Conservation (phyloP, 2,888 invertebrate species). For the Ptilodon capucinus region DNA sequence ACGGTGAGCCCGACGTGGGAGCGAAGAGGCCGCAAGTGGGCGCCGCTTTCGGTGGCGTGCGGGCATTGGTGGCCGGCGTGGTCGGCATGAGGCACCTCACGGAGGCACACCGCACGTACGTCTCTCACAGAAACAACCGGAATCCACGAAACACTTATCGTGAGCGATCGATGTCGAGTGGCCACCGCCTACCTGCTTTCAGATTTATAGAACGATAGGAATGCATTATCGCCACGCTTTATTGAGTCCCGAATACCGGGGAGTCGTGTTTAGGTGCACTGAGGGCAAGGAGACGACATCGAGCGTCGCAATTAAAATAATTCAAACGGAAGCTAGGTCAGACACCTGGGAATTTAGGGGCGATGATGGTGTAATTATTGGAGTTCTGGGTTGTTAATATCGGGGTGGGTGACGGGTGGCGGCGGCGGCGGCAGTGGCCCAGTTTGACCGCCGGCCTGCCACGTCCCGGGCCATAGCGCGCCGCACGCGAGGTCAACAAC, state of each 20-base stretch:
- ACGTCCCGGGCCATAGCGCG: background rate
- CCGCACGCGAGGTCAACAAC: conserved; percentile 30
- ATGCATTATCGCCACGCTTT: conserved; percentile 6
- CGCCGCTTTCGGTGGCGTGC: conserved; percentile 51
- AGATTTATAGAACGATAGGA: too few species aligned
- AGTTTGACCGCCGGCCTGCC: background rate
- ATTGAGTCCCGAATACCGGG: background rate
- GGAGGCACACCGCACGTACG: background rate
- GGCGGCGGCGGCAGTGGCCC: conserved; percentile 10
- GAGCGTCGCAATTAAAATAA: background rate
- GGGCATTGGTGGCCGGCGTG: conserved; percentile 60
- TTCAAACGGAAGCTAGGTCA: background rate
- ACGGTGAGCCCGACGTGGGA: conserved; percentile 14
- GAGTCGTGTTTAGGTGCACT: background rate
- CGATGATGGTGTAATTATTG: background rate
- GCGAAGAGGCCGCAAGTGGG: conserved; percentile 41
- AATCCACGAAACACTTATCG: background rate
- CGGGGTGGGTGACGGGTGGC: background rate
- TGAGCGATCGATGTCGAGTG: background rate
- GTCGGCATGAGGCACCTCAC: conserved; percentile 47
- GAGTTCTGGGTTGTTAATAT: background rate
- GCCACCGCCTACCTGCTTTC: too few species aligned
- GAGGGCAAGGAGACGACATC: background rate
- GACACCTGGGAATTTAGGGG: background rate
- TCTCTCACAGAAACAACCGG: background rate